These are phyloP conservation scores for Emberiza fucata DNA, from an alignment of 2,113 vertebrate species.

Conservation along the genomic window DNA sequence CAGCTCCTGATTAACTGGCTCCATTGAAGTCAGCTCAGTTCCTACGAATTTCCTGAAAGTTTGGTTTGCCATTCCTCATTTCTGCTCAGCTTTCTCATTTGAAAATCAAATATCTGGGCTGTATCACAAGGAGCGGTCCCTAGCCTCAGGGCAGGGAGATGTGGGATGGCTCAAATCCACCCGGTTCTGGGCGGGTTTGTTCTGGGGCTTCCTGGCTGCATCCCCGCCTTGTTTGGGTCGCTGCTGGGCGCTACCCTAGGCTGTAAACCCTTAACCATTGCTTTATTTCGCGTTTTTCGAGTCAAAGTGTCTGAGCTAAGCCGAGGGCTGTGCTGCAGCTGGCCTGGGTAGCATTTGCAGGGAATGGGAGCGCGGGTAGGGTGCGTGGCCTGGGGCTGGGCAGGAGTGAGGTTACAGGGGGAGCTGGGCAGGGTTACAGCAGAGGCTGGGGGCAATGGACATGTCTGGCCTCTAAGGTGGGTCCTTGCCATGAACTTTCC, in stretches of 20 bases:
- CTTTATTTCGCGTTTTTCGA: background rate
- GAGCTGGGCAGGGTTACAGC: background rate
- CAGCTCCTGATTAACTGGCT: background rate
- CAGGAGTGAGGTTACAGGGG: background rate
- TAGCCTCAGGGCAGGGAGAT: background rate
- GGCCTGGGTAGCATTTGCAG: background rate
- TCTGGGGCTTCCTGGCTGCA: background rate
- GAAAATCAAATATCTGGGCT: background rate
- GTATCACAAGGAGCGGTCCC: background rate
- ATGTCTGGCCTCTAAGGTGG: background rate
- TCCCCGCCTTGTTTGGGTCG: background rate
- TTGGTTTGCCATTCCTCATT: background rate
- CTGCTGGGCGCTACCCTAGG: background rate
- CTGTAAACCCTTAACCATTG: background rate
- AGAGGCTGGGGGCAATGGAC: fast-evolving
- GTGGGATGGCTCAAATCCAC: background rate
- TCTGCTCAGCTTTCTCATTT: background rate
- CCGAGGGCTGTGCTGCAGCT: background rate
- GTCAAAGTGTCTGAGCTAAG: background rate
- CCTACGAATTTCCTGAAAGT: background rate
- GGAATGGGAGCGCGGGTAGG: fast-evolving
- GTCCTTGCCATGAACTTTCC: background rate
- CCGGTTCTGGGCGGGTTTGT: background rate
- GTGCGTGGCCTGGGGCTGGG: background rate
- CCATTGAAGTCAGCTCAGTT: background rate